These are phyloP conservation scores for Lagocephalus sceleratus DNA, from an alignment of 2,797 vertebrate species.

Conservation along the genomic window DNA sequence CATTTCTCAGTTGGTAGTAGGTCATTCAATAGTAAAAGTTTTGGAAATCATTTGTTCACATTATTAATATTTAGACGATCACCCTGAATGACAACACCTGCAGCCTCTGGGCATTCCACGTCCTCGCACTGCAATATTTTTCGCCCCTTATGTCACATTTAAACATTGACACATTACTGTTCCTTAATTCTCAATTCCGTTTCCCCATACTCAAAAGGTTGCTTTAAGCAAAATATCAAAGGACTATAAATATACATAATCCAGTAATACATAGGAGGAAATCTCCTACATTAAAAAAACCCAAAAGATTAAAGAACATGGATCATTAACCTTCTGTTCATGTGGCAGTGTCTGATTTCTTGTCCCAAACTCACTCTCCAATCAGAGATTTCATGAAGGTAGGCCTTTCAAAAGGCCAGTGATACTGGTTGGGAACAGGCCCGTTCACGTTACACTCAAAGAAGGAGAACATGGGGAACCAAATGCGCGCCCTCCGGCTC, in stretches of 20 bases:
- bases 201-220: too few relatives aligned
- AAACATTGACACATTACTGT: too few relatives aligned
- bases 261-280: too few relatives aligned
- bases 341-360: conserved; percentile 1
- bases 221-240: too few relatives aligned
- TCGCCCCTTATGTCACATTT: too few relatives aligned
- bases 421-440: conserved; percentile 94
- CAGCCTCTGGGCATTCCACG: too few relatives aligned
- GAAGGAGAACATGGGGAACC: conserved; percentile 99
- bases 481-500: conserved; percentile 90
- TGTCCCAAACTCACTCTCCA: conserved; percentile 63
- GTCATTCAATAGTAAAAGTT: conserved; percentile 9
- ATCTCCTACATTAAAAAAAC: neutral
- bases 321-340: neutral
- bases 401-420: conserved; percentile 92
- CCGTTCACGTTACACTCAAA: conserved; percentile 97
- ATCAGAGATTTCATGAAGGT: conserved; percentile 86
- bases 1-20: conserved; percentile 1
- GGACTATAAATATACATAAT: too few relatives aligned
- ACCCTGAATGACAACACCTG: too few relatives aligned
- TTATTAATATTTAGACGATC: neutral
- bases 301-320: neutral
- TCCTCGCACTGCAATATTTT: too few relatives aligned
- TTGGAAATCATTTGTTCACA: neutral
- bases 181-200: too few relatives aligned